Conservation (phyloP, 2,797 vertebrate species). For the Podarcis siculus region DNA sequence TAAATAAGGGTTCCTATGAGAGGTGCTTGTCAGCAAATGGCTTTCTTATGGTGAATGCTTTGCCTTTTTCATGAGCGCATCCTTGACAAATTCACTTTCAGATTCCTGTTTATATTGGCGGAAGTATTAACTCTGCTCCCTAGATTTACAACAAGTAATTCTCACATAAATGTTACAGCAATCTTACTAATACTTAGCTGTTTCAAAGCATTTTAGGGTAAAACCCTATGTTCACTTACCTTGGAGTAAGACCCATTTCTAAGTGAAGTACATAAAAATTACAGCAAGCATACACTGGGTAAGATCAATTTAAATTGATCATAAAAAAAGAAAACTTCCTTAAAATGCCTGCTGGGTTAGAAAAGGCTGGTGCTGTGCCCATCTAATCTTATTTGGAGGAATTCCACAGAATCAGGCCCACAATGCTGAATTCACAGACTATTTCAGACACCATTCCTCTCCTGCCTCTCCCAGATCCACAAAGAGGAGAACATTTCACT, state of each 20-base stretch:
- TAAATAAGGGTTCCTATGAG: constrained; percentile 10
- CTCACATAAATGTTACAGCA: neutral
- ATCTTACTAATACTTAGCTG: neutral
- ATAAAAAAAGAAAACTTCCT: no score
- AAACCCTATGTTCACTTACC: neutral
- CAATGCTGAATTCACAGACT: no score
- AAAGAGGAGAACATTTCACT: neutral
- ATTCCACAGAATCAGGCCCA: no score
- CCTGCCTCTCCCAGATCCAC: neutral
- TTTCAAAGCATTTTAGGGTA: neutral
- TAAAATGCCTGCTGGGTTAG: no score
- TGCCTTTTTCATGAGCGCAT: neutral
- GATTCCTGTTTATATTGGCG: neutral
- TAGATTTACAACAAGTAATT: neutral
- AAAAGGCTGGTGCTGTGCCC: no score
- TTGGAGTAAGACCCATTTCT: neutral
- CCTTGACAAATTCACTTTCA: neutral
- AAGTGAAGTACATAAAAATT: no score
- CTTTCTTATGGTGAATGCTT: constrained; percentile 1
- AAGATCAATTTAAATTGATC: no score
- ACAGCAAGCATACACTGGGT: no score
- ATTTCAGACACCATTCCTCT: neutral
- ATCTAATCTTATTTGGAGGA: no score
- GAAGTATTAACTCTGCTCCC: neutral
- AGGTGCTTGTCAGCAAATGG: neutral